Conservation (phyloP, 2,797 vertebrate species). For the Sternotherus odoratus region DNA sequence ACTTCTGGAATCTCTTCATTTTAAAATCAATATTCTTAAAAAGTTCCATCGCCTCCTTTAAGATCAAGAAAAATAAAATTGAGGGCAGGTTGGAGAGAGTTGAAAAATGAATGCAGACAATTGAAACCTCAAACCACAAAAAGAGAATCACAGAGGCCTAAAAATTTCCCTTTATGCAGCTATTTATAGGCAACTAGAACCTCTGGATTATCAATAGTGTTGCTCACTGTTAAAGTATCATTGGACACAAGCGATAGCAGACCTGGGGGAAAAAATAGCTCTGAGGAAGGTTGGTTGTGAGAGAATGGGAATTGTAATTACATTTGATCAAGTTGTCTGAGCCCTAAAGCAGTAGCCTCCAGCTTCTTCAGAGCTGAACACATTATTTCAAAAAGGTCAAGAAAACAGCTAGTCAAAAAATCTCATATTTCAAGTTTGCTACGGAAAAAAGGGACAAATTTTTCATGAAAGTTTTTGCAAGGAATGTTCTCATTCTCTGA, state of each 20-base stretch:
- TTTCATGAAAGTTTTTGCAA: too few species aligned
- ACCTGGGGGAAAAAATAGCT: neutral
- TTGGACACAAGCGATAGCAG: neutral
- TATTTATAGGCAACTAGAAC: neutral
- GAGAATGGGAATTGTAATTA: neutral
- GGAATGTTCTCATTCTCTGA: too few species aligned
- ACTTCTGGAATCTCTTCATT: slow-evolving; percentile 3
- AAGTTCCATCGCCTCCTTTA: neutral
- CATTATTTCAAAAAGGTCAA: too few species aligned
- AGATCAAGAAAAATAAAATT: neutral
- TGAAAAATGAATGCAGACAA: neutral
- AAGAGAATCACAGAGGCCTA: neutral
- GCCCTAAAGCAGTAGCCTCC: neutral
- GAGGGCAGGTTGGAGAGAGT: neutral
- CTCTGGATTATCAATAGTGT: neutral
- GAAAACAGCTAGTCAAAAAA: too few species aligned
- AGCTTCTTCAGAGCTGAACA: neutral
- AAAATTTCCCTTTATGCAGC: neutral
- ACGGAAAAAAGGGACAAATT: too few species aligned
- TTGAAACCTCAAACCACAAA: neutral
- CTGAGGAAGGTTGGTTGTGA: neutral
- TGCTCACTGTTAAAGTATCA: neutral
- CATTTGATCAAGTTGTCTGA: neutral
- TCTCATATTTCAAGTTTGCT: too few species aligned
- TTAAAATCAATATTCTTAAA: slow-evolving; percentile 12